These are phyloP conservation scores for Protaetia brevitarsis DNA, from an alignment of 1,140 invertebrate genomes.

Conservation along the genomic window DNA sequence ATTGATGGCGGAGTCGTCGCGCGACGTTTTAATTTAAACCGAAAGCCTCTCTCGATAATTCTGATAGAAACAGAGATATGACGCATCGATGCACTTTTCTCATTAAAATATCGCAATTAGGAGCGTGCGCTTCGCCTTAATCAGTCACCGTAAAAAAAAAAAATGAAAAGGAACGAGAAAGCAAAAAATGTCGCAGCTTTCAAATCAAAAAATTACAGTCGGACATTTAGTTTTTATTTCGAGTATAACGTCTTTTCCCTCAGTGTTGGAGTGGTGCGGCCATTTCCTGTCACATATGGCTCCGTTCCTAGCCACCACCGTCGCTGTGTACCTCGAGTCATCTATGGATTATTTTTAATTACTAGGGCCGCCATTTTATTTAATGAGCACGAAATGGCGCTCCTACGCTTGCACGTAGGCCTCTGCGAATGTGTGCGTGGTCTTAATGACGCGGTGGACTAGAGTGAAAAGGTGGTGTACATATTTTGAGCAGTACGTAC, in stretches of 20 bases:
- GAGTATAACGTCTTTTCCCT: slow-evolving; percentile 12
- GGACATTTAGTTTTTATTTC: slow-evolving; percentile 16
- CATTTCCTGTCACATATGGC: slow-evolving; percentile 32
- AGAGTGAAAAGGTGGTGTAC: too few species aligned
- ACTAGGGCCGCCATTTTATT: slow-evolving; percentile 31
- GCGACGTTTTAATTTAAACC: too few species aligned
- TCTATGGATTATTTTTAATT: slow-evolving; percentile 31
- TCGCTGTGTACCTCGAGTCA: slow-evolving; percentile 27
- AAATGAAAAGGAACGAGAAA: slow-evolving; percentile 22
- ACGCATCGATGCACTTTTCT: slow-evolving; percentile 44
- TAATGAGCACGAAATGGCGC: slow-evolving; percentile 3
- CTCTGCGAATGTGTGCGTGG: too few species aligned
- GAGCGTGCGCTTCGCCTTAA: slow-evolving; percentile 28
- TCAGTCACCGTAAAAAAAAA: slow-evolving; percentile 30
- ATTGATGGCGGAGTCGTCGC: too few species aligned
- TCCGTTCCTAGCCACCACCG: slow-evolving; percentile 32
- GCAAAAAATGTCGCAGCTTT: slow-evolving; percentile 24
- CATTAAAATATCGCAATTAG: slow-evolving; percentile 47
- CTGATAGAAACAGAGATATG: not conserved
- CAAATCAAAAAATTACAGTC: slow-evolving; percentile 28
- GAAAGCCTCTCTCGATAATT: too few species aligned
- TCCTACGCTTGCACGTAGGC: too few species aligned
- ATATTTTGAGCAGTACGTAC: too few species aligned
- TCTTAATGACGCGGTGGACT: too few species aligned
- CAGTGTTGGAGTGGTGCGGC: slow-evolving; percentile 29